phyloP scores from a whole-genome alignment of 2,888 invertebrate genomes.

The Nomada goodeniana region DNA sequence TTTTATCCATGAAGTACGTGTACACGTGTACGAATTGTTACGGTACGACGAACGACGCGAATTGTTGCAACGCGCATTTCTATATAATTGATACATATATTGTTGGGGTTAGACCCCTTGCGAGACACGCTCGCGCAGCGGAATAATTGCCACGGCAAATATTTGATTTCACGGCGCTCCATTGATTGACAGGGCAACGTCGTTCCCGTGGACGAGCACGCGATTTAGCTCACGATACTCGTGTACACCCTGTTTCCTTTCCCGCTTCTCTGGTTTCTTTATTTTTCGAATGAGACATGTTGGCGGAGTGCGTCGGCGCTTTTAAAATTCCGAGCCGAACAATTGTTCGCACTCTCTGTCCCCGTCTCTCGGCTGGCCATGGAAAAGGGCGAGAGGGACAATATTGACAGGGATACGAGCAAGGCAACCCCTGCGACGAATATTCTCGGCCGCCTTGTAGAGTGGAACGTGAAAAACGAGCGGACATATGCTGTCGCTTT shows the following conservation, averaged over 20 bases:
- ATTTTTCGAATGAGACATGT: constrained; percentile 46
- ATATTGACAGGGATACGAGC: constrained; percentile 69
- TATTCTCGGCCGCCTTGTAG: constrained; percentile 27
- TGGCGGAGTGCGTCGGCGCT: constrained; percentile 66
- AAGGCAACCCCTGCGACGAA: constrained; percentile 43
- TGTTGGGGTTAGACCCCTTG: no score
- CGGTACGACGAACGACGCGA: no score
- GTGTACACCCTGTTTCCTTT: neutral
- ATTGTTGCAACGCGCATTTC: no score
- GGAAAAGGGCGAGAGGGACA: constrained; percentile 57
- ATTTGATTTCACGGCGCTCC: constrained; percentile 50
- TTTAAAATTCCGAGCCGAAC: constrained; percentile 69
- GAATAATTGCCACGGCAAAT: constrained; percentile 55
- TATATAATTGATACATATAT: no score
- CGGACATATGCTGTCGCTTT: constrained; percentile 53
- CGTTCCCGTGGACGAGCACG: constrained; percentile 37
- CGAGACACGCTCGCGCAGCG: no score
- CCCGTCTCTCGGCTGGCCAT: constrained; percentile 9
- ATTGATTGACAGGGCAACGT: constrained; percentile 54
- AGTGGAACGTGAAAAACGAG: constrained; percentile 37
- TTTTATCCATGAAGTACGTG: no score
- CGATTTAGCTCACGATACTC: constrained; percentile 32
- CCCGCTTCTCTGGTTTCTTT: constrained; percentile 4
- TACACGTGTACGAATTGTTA: no score
- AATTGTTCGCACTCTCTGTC: constrained; percentile 19